These are phyloP conservation scores for Melitaea athalia DNA, from an alignment of 2,888 invertebrate species.

Conservation along the genomic window DNA sequence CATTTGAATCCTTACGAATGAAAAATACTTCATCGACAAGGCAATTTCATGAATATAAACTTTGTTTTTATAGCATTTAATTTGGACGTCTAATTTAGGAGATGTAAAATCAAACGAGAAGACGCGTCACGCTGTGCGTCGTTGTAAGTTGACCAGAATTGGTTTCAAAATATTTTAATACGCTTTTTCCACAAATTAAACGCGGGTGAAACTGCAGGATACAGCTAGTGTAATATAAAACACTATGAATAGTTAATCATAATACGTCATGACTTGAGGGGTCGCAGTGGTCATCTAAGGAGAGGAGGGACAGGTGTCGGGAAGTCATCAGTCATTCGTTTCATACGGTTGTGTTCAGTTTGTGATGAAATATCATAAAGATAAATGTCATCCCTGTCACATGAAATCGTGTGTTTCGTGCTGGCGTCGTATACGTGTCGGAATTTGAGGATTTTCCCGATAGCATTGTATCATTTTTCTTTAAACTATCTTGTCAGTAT, in stretches of 20 bases:
- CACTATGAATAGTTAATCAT: neutral
- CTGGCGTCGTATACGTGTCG: slow-evolving; percentile 2
- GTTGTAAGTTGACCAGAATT: too few species aligned
- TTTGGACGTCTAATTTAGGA: too few species aligned
- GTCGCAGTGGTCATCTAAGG: neutral
- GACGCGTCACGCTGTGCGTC: too few species aligned
- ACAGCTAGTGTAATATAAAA: neutral
- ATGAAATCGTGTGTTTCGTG: slow-evolving; percentile 9
- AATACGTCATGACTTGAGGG: neutral
- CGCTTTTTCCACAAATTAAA: too few species aligned
- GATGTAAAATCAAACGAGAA: too few species aligned
- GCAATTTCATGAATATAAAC: too few species aligned
- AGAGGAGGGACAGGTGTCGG: slow-evolving; percentile 18
- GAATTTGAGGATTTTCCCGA: slow-evolving; percentile 11
- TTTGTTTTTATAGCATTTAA: too few species aligned
- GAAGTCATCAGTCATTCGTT: slow-evolving; percentile 27
- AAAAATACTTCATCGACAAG: too few species aligned
- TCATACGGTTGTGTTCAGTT: slow-evolving; percentile 26
- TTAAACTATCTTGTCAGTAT: too few species aligned
- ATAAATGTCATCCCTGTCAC: slow-evolving; percentile 18
- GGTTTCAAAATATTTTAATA: too few species aligned
- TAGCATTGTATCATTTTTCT: neutral
- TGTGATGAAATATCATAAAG: slow-evolving; percentile 22
- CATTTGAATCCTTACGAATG: too few species aligned
- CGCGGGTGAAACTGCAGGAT: too few species aligned